Base-by-base conservation (phyloP, 2,797 vertebrate species). In the Myiotriccus ornatus region DNA sequence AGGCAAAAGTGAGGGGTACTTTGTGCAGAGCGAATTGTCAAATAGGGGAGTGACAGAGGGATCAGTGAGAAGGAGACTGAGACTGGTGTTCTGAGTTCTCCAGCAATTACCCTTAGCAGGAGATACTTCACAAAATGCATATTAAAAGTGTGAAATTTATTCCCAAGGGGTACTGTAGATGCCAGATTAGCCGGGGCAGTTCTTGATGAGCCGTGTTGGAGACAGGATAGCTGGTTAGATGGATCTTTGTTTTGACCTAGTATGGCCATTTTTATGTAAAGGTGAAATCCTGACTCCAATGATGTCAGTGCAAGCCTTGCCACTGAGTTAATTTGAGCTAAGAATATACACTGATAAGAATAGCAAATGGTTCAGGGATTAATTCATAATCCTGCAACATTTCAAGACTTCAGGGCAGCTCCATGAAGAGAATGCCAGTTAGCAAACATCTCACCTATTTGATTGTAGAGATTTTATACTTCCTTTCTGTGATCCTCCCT, bases 371-470 rank as follows among this genome's bases (percentile, higher is more conserved):
- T 82, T 97, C 91, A 96, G 93, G 90, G 88, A 94, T 94, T 95
- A 91, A 95, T 94, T 96, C 92, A 95, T 97, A 97, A 96, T 97
- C 95, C 93, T 78, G 82, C 70, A 70, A 93, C 65, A 94, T 96
- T 97, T 97, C 84, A 94, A 92, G 88, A 65, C 90, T 91, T 92
- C 95, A 90, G 50, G 68, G 78, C 74, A 91, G 59, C 88, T 95
- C 89, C 94, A 95, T 84, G 94, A 96, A 81, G 67, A 71, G 67
- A 97, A 93, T 84, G 84, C 55, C 94, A 89, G 43, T 89, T 94
- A 92, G 89, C 76, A 84, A 92, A 89, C 6, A 30, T 93, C 91
- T 93, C 59, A 77, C 89, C 78, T 87, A 27, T 94, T 94, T 94
- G 86, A 55, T 69, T 92, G 91, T 85, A 78, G 87, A 80, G 91